Evolutionary conservation across 2,113 vertebrate genomes (phyloP).

Genomic region (Lucifuga dentata): DNA sequence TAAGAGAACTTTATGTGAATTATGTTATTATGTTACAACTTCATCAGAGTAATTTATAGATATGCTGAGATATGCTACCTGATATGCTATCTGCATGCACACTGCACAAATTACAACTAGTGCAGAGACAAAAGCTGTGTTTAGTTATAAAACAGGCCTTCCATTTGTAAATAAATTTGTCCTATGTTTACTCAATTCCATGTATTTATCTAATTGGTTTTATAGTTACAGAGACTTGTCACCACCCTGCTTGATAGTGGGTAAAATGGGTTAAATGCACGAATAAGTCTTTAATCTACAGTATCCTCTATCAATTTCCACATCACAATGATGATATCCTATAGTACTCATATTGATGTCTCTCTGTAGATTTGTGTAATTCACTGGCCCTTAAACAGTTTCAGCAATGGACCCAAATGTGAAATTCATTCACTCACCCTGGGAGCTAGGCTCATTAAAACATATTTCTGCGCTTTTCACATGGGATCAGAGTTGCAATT

Average conservation of each 20-base stretch:
- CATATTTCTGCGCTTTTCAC: slow-evolving; percentile 50
- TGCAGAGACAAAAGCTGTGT: not conserved
- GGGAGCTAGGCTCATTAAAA: slow-evolving; percentile 56
- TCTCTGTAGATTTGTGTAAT: slow-evolving; percentile 47
- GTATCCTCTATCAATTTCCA: slow-evolving; percentile 20
- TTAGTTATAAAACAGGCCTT: not conserved
- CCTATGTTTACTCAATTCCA: too few species aligned
- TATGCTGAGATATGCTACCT: too few species aligned
- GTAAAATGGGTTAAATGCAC: slow-evolving; percentile 10
- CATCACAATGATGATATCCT: slow-evolving; percentile 14
- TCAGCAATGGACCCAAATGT: slow-evolving; percentile 39
- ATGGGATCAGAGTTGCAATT: slow-evolving; percentile 49
- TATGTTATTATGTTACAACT: too few species aligned
- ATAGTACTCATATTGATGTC: slow-evolving; percentile 21
- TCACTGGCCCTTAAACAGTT: slow-evolving; percentile 56
- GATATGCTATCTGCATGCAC: not conserved
- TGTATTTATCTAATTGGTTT: too few species aligned
- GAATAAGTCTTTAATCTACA: too few species aligned
- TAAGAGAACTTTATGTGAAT: too few species aligned
- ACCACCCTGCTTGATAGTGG: too few species aligned
- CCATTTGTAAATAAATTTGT: not conserved
- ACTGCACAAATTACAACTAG: not conserved
- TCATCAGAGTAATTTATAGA: too few species aligned
- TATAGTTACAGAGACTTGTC: too few species aligned
- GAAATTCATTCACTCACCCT: slow-evolving; percentile 50